A percentile compares a stretch with the other conserved stretches of the same genome.
phyloP scores from a whole-genome alignment of 2,888 invertebrate species.

The Deilephila elpenor region DNA sequence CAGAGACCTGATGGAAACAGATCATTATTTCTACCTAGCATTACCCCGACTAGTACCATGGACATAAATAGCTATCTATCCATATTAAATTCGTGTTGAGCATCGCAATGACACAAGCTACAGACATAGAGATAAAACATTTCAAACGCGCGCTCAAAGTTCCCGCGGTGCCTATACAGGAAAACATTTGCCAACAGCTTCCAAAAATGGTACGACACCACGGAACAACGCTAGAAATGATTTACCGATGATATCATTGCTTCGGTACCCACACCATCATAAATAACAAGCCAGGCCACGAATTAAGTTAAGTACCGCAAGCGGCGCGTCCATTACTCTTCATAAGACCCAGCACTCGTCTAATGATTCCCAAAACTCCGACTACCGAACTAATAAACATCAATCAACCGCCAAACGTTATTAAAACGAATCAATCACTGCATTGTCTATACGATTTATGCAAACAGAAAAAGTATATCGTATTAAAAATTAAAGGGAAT shows the following conservation, averaged over 20 bases:
- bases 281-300: slow-evolving; percentile 75
- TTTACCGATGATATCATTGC: slow-evolving; percentile 58
- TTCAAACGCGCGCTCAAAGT: not conserved
- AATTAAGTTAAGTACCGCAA: slow-evolving; percentile 81
- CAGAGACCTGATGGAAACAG: too few relatives aligned
- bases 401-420: slow-evolving; percentile 79
- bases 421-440: slow-evolving; percentile 81
- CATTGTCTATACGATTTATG: slow-evolving; percentile 82
- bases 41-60: too few relatives aligned
- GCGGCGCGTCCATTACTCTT: slow-evolving; percentile 78
- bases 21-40: too few relatives aligned
- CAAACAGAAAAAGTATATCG: slow-evolving; percentile 74
- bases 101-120: too few relatives aligned
- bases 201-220: slow-evolving; percentile 31
- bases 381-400: slow-evolving; percentile 84
- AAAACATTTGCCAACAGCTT: slow-evolving; percentile 12
- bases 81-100: too few relatives aligned
- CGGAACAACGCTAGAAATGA: slow-evolving; percentile 47
- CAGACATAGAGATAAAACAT: too few relatives aligned
- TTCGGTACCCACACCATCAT: slow-evolving; percentile 64
- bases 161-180: slow-evolving; percentile 5
- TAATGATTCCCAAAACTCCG: slow-evolving; percentile 82
- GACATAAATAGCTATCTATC: too few relatives aligned
- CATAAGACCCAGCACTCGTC: slow-evolving; percentile 77
- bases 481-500: slow-evolving; percentile 81